Evolutionary conservation across 2,113 vertebrate species (phyloP).

Genomic region (Bettongia penicillata): DNA sequence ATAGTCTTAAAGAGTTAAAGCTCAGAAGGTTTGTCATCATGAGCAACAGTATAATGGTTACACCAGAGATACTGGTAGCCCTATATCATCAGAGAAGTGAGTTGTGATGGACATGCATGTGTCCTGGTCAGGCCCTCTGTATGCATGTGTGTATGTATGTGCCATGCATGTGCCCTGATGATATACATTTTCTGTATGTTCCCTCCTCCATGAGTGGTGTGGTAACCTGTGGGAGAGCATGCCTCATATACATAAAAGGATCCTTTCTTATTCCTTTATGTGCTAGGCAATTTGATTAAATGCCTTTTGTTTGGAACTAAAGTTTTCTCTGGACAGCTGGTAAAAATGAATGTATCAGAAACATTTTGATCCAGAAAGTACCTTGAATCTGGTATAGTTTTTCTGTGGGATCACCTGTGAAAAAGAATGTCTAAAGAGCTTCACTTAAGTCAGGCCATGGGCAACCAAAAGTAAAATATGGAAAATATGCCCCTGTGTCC

Average conservation of each 20-base stretch:
- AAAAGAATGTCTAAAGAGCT: neutral
- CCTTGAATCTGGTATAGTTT: neutral
- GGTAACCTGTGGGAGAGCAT: neutral
- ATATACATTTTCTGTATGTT: neutral
- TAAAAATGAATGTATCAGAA: neutral
- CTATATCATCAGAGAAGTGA: neutral
- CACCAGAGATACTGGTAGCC: neutral
- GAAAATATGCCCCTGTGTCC: neutral
- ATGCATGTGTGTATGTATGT: neutral
- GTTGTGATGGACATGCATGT: neutral
- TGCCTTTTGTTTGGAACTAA: neutral
- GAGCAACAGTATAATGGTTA: neutral
- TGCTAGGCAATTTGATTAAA: neutral
- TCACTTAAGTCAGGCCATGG: neutral
- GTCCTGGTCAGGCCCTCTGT: neutral
- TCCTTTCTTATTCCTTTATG: neutral
- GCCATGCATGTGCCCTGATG: neutral
- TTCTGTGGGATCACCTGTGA: neutral
- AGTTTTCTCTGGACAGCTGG: neutral
- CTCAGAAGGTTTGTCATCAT: neutral
- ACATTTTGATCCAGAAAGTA: neutral
- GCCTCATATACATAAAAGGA: neutral
- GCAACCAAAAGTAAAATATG: neutral
- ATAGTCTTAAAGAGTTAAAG: neutral
- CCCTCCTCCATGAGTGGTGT: neutral